A percentile compares a stretch with the other conserved stretches of the same genome.
phyloP scores from a whole-genome alignment of 2,797 vertebrate species.

The Lophius americanus region DNA sequence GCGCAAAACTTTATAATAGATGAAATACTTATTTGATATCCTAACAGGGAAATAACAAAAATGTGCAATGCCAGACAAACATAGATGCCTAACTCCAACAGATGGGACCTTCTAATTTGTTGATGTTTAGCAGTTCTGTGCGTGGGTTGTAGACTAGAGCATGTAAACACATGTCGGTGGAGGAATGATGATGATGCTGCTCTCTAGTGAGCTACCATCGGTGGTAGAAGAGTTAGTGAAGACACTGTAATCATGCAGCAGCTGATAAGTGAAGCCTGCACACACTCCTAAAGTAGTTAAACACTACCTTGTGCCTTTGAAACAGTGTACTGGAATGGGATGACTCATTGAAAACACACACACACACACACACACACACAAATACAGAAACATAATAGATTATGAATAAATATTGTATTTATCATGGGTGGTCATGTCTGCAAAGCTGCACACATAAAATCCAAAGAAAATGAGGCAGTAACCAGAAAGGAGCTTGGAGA shows the following conservation, averaged over 20 bases:
- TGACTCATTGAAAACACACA: slow-evolving; percentile 8
- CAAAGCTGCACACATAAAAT: background rate
- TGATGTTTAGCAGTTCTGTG: slow-evolving; percentile 32
- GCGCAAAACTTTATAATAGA: background rate
- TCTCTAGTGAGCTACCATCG: slow-evolving; percentile 51
- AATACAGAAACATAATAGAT: slow-evolving; percentile 1
- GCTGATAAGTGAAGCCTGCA: slow-evolving; percentile 62
- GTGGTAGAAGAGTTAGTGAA: slow-evolving; percentile 26
- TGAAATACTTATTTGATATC: background rate
- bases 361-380: slow-evolving; percentile 10
- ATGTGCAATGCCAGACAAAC: background rate
- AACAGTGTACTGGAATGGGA: slow-evolving; percentile 31
- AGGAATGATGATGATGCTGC: slow-evolving; percentile 63
- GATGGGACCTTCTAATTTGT: slow-evolving; percentile 30
- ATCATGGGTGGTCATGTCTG: slow-evolving; percentile 19
- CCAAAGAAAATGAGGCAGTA: slow-evolving; percentile 6
- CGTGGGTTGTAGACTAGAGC: slow-evolving; percentile 45
- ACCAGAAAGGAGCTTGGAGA: slow-evolving; percentile 23
- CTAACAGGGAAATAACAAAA: background rate
- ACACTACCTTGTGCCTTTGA: slow-evolving; percentile 42
- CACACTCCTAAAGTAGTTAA: slow-evolving; percentile 55
- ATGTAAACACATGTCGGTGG: slow-evolving; percentile 76
- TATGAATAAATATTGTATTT: slow-evolving; percentile 46
- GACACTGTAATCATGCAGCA: slow-evolving; percentile 65
- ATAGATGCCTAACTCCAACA: background rate